phyloP scores from a whole-genome alignment of 1,140 invertebrate genomes.

The Eriocheir sinensis region DNA sequence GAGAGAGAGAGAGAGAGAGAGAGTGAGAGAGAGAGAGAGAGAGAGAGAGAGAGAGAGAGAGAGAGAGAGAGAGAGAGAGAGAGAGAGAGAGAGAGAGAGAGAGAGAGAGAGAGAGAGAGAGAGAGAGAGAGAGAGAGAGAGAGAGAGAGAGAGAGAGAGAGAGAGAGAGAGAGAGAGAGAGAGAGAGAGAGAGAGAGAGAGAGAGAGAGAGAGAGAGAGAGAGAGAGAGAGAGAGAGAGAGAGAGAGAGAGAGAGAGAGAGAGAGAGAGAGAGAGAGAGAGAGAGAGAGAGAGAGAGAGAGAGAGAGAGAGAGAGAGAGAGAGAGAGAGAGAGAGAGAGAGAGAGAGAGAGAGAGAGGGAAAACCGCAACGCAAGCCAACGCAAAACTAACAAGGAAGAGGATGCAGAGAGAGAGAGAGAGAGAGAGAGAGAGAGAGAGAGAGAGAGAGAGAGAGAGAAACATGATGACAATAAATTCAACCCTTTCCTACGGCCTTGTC shows the following conservation, averaged over 20 bases:
- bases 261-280: not conserved
- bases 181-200: too few species aligned
- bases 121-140: not conserved
- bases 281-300: not conserved
- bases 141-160: not conserved
- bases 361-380: too few species aligned
- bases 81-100: slow-evolving; percentile 4
- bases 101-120: not conserved
- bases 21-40: too few species aligned
- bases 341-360: too few species aligned
- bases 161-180: too few species aligned
- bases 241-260: not conserved
- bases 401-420: too few species aligned
- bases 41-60: not conserved
- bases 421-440: too few species aligned
- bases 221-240: not conserved
- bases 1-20: not conserved
- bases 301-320: too few species aligned
- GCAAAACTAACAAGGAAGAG: too few species aligned
- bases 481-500: not conserved
- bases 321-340: too few species aligned
- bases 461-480: too few species aligned
- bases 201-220: not conserved
- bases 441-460: too few species aligned
- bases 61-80: not conserved